phyloP scores from a whole-genome alignment of 2,113 vertebrate genomes.

The Halcyon malimbica region DNA sequence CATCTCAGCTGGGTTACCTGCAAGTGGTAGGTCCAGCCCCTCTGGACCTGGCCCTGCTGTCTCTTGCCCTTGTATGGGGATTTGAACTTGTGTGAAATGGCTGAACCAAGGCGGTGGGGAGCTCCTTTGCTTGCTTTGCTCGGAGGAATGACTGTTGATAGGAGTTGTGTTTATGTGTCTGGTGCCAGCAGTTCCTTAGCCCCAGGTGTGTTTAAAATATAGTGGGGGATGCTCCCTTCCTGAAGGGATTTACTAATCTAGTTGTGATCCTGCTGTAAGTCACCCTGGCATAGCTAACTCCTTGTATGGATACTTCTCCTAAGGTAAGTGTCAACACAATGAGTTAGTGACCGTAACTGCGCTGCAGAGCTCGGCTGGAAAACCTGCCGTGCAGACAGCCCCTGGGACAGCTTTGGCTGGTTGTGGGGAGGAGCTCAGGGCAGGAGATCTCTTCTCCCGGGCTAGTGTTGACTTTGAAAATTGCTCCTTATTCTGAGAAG shows the following conservation, averaged over 20 bases:
- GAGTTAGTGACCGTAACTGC: conserved; percentile 4
- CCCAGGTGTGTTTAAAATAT: neutral
- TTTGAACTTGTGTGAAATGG: neutral
- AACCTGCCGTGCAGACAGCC: neutral
- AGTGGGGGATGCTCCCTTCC: neutral
- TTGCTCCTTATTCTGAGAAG: neutral
- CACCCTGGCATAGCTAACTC: conserved; percentile 5
- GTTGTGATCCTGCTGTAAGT: neutral
- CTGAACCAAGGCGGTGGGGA: neutral
- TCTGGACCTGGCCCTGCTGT: fast-evolving
- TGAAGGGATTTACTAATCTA: neutral
- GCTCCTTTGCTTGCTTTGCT: neutral
- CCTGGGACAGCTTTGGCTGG: neutral
- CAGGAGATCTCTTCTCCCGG: neutral
- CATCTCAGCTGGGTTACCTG: neutral
- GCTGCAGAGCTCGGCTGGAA: neutral
- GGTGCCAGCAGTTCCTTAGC: neutral
- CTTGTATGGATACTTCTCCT: conserved; percentile 45
- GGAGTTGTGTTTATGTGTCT: neutral
- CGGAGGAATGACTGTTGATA: neutral
- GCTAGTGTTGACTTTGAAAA: neutral
- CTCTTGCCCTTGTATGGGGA: neutral
- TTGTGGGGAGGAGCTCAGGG: neutral
- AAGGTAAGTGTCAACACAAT: conserved; percentile 40
- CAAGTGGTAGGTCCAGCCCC: fast-evolving